Percentiles rank a stretch among this genome's conserved stretches.
Conservation (phyloP, 2,888 invertebrate genomes). For the Strigamia transsilvanica region DNA sequence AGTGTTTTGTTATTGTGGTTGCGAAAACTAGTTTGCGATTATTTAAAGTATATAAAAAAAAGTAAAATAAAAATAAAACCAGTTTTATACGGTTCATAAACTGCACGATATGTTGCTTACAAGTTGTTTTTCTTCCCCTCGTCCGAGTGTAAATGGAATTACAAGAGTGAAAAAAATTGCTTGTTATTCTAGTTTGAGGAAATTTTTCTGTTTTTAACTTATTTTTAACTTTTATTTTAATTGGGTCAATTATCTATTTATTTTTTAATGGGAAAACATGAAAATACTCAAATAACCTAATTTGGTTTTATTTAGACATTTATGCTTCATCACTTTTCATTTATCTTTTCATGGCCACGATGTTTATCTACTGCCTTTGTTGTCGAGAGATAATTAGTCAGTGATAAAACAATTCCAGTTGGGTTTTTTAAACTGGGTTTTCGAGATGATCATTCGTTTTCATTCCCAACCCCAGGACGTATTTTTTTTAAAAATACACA, state of each 20-base stretch:
- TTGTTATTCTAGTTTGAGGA: not conserved
- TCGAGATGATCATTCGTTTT: not conserved
- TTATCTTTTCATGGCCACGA: too few relatives aligned
- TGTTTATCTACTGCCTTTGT: too few relatives aligned
- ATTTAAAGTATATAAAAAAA: slow-evolving; percentile 11
- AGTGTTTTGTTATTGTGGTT: slow-evolving; percentile 30
- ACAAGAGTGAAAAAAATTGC: not conserved
- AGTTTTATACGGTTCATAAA: slow-evolving; percentile 13
- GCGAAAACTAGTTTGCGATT: slow-evolving; percentile 32
- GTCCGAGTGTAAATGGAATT: not conserved
- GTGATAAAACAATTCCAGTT: too few relatives aligned
- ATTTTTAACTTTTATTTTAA: not conserved
- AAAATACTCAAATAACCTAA: not conserved
- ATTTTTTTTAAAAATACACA: not conserved
- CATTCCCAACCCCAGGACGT: not conserved
- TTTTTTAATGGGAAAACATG: not conserved
- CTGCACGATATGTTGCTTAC: slow-evolving; percentile 1
- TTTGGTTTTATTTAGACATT: too few relatives aligned
- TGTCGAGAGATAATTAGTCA: too few relatives aligned
- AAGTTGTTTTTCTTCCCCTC: not conserved
- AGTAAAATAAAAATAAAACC: slow-evolving; percentile 2
- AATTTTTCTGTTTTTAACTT: not conserved
- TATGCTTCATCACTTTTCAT: too few relatives aligned
- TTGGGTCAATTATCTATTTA: not conserved
- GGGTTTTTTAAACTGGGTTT: not conserved